Evolutionary conservation across 2,888 invertebrate genomes (phyloP).

Genomic region (Cabera pusaria): DNA sequence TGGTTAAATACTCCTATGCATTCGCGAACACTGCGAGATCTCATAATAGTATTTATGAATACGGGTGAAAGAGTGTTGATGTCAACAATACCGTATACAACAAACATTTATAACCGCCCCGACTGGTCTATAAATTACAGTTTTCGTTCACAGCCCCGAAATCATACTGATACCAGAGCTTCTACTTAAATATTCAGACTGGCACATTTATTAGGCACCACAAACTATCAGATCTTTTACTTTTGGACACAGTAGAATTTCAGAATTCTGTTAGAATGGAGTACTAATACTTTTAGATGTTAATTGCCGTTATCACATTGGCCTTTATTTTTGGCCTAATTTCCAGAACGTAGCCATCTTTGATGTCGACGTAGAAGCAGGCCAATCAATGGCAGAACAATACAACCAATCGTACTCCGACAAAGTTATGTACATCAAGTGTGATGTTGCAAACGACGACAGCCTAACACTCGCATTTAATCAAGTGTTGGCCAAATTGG

Average conservation of each 20-base stretch:
- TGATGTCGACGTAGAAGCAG: slow-evolving; percentile 13
- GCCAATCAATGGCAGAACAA: not conserved
- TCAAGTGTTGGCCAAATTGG: slow-evolving; percentile 33
- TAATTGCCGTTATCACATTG: too few species aligned
- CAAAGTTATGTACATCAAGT: slow-evolving; percentile 3
- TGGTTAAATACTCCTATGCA: too few species aligned
- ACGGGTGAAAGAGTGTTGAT: slow-evolving; percentile 2
- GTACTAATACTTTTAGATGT: too few species aligned
- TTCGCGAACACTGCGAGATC: too few species aligned
- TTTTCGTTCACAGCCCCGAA: not conserved
- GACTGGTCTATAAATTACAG: not conserved
- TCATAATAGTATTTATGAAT: too few species aligned
- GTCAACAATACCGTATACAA: slow-evolving; percentile 6
- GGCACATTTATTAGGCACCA: too few species aligned
- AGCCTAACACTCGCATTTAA: slow-evolving; percentile 31
- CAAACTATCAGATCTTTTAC: too few species aligned
- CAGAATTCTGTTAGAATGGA: too few species aligned
- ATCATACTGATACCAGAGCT: not conserved
- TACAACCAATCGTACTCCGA: not conserved
- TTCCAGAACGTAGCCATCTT: too few species aligned
- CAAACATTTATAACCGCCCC: too few species aligned
- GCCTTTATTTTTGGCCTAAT: too few species aligned
- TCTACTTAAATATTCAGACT: slow-evolving; percentile 1
- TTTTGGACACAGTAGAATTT: too few species aligned
- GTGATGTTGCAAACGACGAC: slow-evolving; percentile 25